Percentiles rank a stretch among this genome's conserved stretches.
Conservation (phyloP, 2,888 invertebrate genomes). For the Eurytoma californica region DNA sequence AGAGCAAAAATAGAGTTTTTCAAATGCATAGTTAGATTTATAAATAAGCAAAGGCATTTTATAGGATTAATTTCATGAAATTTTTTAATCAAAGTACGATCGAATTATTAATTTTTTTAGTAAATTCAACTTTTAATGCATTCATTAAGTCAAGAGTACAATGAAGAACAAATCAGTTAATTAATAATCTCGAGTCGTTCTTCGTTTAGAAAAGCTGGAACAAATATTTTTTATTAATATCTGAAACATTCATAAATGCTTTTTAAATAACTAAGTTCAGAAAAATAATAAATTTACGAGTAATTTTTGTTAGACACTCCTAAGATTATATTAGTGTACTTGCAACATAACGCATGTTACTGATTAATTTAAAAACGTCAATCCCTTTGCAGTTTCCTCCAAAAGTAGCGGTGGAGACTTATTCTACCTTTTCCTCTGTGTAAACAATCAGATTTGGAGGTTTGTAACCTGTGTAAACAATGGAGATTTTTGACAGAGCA, state of each 20-base stretch:
- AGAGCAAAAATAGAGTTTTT: conserved; percentile 12
- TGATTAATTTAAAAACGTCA: not conserved
- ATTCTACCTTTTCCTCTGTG: too few species aligned
- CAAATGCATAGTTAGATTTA: conserved; percentile 22
- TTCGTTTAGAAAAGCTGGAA: not conserved
- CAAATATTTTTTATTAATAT: conserved; percentile 9
- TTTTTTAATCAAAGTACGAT: not conserved
- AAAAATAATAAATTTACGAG: not conserved
- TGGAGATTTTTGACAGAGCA: too few species aligned
- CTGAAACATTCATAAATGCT: conserved; percentile 33
- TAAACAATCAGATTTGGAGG: too few species aligned
- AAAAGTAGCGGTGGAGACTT: too few species aligned
- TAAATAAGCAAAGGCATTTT: conserved; percentile 38
- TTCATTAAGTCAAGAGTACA: too few species aligned
- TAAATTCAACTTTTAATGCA: too few species aligned
- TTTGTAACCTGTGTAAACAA: too few species aligned
- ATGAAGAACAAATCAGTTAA: too few species aligned
- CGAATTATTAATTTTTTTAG: too few species aligned
- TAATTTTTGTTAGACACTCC: not conserved
- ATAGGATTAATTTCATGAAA: conserved; percentile 15
- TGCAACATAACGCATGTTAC: conserved; percentile 8
- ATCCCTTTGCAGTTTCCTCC: too few species aligned
- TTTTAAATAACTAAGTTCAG: conserved; percentile 16
- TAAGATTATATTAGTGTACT: conserved; percentile 20
- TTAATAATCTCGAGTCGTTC: too few species aligned